A percentile compares a stretch with the other conserved stretches of the same genome.
Conservation (phyloP, 2,888 invertebrate species). For the Patella caerulea region DNA sequence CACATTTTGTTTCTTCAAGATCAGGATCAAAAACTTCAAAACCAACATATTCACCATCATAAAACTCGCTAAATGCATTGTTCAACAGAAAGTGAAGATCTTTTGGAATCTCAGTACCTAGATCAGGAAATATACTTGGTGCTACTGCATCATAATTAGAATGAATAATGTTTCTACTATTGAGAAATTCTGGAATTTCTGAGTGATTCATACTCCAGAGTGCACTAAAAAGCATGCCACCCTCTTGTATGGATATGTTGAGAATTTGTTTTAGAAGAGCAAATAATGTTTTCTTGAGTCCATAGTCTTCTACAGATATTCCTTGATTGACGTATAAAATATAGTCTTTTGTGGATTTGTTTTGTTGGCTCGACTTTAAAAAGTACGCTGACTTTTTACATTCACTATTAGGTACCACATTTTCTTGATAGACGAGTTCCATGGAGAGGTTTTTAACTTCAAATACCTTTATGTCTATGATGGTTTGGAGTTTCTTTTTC, state of each 20-base stretch:
- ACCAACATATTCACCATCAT: conserved; percentile 40
- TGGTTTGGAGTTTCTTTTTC: conserved; percentile 6
- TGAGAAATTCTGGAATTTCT: conserved; percentile 18
- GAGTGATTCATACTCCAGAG: background rate
- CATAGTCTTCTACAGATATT: too few relatives aligned
- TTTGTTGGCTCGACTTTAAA: too few relatives aligned
- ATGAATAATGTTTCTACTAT: conserved; percentile 20
- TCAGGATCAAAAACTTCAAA: conserved; percentile 39
- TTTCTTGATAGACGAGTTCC: background rate
- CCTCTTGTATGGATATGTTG: too few relatives aligned
- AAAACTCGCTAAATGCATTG: conserved; percentile 34
- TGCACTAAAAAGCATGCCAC: too few relatives aligned
- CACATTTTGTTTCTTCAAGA: conserved; percentile 10
- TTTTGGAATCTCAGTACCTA: conserved; percentile 40
- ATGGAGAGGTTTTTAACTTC: conserved; percentile 6
- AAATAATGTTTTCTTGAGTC: too few relatives aligned
- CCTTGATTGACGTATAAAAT: too few relatives aligned
- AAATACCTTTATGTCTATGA: background rate
- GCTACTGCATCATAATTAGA: conserved; percentile 6
- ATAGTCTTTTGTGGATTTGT: too few relatives aligned
- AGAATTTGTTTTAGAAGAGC: too few relatives aligned
- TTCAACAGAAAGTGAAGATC: conserved; percentile 36
- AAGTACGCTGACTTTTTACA: background rate
- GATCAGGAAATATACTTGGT: conserved; percentile 24
- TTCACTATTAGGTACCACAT: conserved; percentile 6